Conservation (phyloP, 2,797 vertebrate species). For the Poecilia wingei region DNA sequence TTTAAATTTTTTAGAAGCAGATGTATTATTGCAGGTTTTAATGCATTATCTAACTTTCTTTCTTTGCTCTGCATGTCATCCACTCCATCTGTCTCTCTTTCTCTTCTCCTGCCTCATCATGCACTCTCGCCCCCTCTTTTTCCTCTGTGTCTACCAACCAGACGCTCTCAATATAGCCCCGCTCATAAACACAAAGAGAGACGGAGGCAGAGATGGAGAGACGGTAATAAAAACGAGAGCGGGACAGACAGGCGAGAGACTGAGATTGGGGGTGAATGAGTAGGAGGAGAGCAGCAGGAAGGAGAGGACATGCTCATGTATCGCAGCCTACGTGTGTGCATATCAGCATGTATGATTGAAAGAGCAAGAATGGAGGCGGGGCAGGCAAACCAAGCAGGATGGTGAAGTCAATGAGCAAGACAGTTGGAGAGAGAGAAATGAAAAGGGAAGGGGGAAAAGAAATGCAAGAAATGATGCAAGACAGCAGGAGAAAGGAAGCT, state of each 20-base stretch:
- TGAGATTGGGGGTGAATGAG: conserved; percentile 71
- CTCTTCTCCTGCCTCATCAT: conserved; percentile 51
- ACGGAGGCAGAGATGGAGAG: conserved; percentile 46
- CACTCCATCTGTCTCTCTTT: conserved; percentile 22
- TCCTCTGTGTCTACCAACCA: conserved; percentile 79
- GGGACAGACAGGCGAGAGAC: conserved; percentile 64
- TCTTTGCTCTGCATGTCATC: conserved; percentile 6
- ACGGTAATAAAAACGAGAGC: conserved; percentile 76
- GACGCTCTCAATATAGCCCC: conserved; percentile 90
- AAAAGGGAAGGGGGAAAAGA: conserved; percentile 4
- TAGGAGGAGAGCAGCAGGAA: conserved; percentile 64
- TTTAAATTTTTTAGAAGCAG: not conserved
- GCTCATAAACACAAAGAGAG: conserved; percentile 84
- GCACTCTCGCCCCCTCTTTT: conserved; percentile 66
- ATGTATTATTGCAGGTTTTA: conserved; percentile 5
- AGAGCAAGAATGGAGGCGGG: conserved; percentile 27
- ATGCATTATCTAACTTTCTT: conserved; percentile 25
- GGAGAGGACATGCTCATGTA: conserved; percentile 56
- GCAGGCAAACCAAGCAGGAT: conserved; percentile 52
- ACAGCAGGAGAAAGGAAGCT: conserved; percentile 34
- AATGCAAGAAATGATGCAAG: conserved; percentile 49
- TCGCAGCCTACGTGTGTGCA: conserved; percentile 40
- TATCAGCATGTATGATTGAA: conserved; percentile 19
- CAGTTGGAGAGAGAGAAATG: conserved; percentile 35
- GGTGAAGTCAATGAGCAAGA: conserved; percentile 57